phyloP scores from a whole-genome alignment of 2,113 vertebrate genomes.

The Parus major region DNA sequence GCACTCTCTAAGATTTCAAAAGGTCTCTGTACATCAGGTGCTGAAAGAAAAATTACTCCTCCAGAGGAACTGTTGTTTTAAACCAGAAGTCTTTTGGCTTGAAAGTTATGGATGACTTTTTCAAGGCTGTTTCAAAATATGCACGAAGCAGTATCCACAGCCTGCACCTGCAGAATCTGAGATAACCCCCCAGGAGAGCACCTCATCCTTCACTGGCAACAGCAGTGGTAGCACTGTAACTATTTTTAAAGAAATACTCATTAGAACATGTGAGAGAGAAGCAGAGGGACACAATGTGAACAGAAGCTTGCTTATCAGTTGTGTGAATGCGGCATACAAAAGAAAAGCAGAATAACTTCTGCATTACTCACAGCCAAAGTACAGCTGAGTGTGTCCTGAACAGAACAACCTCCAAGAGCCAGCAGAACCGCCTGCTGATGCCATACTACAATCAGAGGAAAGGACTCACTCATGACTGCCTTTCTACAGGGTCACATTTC shows the following conservation, averaged over 20 bases:
- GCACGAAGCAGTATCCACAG: background rate
- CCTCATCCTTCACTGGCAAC: background rate
- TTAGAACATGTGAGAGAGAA: background rate
- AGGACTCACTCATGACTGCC: background rate
- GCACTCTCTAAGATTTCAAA: background rate
- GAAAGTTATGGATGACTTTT: background rate
- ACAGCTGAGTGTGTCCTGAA: background rate
- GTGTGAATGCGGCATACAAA: background rate
- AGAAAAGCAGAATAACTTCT: background rate
- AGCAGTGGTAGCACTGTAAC: background rate
- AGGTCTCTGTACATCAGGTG: background rate
- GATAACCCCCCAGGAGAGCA: background rate
- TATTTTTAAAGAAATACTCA: conserved; percentile 8
- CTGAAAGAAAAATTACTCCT: background rate
- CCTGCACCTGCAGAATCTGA: background rate
- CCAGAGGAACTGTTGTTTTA: background rate
- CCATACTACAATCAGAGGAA: background rate
- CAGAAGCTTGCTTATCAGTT: background rate
- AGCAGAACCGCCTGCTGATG: background rate
- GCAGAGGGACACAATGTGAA: background rate
- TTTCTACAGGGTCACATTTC: background rate
- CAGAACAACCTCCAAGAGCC: background rate
- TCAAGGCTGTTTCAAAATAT: background rate
- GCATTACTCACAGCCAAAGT: conserved; percentile 5
- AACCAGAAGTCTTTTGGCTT: background rate